Evolutionary conservation across 2,797 vertebrate genomes (phyloP).

Genomic region (Antrozous pallidus): DNA sequence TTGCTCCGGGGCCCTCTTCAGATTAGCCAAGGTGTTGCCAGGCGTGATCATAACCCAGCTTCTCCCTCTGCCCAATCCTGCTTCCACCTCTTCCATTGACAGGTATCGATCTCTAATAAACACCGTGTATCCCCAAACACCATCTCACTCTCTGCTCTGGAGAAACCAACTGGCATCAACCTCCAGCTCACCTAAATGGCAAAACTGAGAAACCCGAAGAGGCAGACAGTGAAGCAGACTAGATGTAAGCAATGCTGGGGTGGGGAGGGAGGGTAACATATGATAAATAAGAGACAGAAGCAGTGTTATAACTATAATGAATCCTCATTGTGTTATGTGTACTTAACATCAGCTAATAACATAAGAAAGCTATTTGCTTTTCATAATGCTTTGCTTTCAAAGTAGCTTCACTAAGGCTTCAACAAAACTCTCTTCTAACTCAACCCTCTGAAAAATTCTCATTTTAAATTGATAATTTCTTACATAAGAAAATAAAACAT

Average conservation of each 20-base stretch:
- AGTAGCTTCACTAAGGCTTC: neutral
- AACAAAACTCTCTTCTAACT: slow-evolving; percentile 34
- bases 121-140: neutral
- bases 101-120: neutral
- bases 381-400: neutral
- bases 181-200: neutral
- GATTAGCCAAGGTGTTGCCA: neutral
- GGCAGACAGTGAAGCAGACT: neutral
- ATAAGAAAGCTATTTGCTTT: neutral
- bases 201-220: neutral
- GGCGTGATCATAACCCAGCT: neutral
- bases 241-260: neutral
- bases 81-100: neutral
- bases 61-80: neutral
- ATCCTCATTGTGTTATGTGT: neutral
- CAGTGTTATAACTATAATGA: neutral
- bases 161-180: neutral
- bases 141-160: neutral
- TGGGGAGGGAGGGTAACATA: neutral
- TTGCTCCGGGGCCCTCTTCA: neutral
- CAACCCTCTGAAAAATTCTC: neutral
- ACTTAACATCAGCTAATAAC: neutral
- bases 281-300: neutral
- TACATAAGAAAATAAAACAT: neutral
- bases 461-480: slow-evolving; percentile 30